phyloP scores from a whole-genome alignment of 1,140 invertebrate genomes.

The Drosophila eugracilis region DNA sequence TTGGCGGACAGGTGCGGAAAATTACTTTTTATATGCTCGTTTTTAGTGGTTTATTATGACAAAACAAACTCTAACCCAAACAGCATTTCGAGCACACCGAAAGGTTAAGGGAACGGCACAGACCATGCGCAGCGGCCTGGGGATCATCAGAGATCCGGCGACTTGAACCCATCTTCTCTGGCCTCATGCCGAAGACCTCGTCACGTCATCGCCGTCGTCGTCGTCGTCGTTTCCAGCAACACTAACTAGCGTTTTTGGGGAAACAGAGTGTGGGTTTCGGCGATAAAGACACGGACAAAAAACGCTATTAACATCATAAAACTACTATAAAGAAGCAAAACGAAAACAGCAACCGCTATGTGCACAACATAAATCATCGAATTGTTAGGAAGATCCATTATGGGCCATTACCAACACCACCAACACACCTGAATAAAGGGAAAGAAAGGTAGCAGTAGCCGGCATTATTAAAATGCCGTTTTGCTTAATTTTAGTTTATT shows the following conservation, averaged over 20 bases:
- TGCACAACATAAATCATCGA: constrained; percentile 83
- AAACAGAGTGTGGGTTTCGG: constrained; percentile 51
- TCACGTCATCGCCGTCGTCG: constrained; percentile 21
- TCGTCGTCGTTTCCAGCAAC: background rate
- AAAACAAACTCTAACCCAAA: constrained; percentile 70
- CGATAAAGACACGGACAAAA: constrained; percentile 74
- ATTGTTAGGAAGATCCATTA: constrained; percentile 84
- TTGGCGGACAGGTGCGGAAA: constrained; percentile 81
- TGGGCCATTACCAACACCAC: constrained; percentile 79
- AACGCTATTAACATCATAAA: constrained; percentile 76
- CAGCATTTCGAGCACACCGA: constrained; percentile 45
- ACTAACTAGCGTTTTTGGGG: constrained; percentile 45
- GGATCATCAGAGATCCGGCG: constrained; percentile 11
- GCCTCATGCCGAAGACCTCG: constrained; percentile 5
- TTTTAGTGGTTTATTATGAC: constrained; percentile 82
- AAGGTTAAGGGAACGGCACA: constrained; percentile 55
- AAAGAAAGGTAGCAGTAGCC: constrained; percentile 35
- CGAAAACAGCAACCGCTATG: constrained; percentile 75
- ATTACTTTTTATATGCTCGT: constrained; percentile 82
- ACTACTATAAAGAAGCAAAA: constrained; percentile 68
- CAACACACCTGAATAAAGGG: constrained; percentile 39
- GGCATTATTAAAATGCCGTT: constrained; percentile 83
- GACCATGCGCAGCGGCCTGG: constrained; percentile 62
- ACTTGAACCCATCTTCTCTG: constrained; percentile 3
- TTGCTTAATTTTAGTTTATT: constrained; percentile 84